phyloP scores from a whole-genome alignment of 1,140 invertebrate genomes.

The Zaprionus tsacasi region DNA sequence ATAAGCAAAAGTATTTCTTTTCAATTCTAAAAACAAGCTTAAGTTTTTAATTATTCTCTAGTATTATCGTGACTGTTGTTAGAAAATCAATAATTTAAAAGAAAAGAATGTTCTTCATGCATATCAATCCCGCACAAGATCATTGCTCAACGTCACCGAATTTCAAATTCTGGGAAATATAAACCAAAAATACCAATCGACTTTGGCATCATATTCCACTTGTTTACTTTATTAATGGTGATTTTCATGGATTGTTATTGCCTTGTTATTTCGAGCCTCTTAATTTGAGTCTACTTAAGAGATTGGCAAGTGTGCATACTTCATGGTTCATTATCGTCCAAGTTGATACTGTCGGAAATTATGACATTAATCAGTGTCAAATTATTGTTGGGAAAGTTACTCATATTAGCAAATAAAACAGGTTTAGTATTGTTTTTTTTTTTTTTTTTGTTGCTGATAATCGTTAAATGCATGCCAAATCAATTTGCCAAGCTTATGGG shows the following conservation, averaged over 20 bases:
- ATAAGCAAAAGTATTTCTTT: no score
- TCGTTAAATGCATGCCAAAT: constrained; percentile 26
- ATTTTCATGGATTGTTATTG: background rate
- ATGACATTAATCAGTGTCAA: constrained; percentile 49
- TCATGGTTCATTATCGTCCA: constrained; percentile 7
- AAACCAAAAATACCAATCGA: background rate
- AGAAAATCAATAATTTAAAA: background rate
- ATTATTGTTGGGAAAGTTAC: constrained; percentile 31
- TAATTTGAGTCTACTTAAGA: constrained; percentile 5
- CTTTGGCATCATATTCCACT: constrained; percentile 2
- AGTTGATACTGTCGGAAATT: constrained; percentile 21
- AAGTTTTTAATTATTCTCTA: no score
- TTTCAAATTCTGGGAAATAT: background rate
- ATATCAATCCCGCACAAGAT: background rate
- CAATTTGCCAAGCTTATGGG: constrained; percentile 12
- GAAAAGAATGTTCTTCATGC: background rate
- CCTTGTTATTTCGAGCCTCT: background rate
- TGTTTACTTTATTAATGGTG: constrained; percentile 6
- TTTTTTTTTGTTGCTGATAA: constrained; percentile 14
- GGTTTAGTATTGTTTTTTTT: background rate
- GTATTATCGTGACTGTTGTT: no score
- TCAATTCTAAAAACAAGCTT: no score
- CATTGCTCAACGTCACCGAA: constrained; percentile 1
- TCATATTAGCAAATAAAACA: constrained; percentile 18
- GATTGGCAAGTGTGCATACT: constrained; percentile 14